Conservation (phyloP, 2,113 vertebrate species). For the Corvus moneduloides region DNA sequence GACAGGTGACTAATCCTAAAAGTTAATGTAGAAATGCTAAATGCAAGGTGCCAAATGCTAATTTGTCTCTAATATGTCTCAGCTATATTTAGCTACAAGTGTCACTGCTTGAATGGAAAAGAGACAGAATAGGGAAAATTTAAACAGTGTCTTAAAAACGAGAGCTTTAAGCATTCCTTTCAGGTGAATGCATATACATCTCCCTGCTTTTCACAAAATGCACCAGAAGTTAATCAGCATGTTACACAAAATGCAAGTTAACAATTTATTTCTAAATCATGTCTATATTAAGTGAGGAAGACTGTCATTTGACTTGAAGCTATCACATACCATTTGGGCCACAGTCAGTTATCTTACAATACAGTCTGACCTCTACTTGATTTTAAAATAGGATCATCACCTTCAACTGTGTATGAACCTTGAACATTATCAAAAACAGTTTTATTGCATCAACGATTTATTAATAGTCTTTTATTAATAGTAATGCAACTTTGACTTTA, state of each 20-base stretch:
- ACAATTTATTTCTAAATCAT: not conserved
- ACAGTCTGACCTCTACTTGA: slow-evolving; percentile 59
- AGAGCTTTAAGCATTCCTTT: not conserved
- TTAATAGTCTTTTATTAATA: slow-evolving; percentile 67
- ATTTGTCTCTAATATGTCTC: not conserved
- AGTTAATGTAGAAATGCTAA: not conserved
- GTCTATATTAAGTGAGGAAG: not conserved
- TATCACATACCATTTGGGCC: slow-evolving; percentile 11
- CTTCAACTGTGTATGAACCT: slow-evolving; percentile 69
- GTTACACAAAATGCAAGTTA: not conserved
- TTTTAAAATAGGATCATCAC: slow-evolving; percentile 73
- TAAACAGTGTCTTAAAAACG: not conserved
- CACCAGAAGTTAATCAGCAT: not conserved
- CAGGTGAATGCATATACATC: not conserved
- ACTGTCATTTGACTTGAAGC: not conserved
- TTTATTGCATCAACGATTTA: slow-evolving; percentile 68
- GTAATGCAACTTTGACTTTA: slow-evolving; percentile 54
- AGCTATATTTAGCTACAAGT: not conserved
- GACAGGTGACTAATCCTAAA: not conserved
- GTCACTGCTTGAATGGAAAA: not conserved
- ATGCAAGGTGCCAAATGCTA: not conserved
- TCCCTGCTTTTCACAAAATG: not conserved
- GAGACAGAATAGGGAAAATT: not conserved
- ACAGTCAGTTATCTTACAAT: slow-evolving; percentile 57
- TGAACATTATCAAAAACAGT: slow-evolving; percentile 62